These are phyloP conservation scores for Siniperca chuatsi DNA, from an alignment of 2,113 vertebrate genomes.

Conservation along the genomic window DNA sequence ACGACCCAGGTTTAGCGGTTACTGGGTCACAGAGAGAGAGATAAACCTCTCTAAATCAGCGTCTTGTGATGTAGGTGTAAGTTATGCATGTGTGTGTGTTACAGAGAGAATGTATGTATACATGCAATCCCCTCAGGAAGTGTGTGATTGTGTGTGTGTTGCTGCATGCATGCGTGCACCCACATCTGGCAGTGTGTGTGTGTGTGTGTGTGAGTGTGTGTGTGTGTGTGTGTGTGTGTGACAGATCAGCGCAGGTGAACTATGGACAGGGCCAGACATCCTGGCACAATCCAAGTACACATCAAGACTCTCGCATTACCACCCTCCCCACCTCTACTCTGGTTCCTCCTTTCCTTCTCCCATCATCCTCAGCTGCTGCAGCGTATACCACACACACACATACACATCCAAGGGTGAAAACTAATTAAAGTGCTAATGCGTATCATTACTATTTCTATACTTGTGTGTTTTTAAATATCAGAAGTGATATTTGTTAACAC, in stretches of 20 bases:
- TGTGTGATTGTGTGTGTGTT: constrained; percentile 24
- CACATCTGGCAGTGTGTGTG: constrained; percentile 17
- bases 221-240: constrained; percentile 62
- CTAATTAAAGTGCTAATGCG: background rate
- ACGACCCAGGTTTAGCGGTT: constrained; percentile 58
- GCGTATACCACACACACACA: background rate
- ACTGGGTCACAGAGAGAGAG: constrained; percentile 65
- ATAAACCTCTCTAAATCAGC: constrained; percentile 68
- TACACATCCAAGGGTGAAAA: constrained; percentile 3
- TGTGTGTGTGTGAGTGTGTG: constrained; percentile 31
- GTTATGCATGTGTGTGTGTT: constrained; percentile 8
- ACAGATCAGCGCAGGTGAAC: constrained; percentile 82
- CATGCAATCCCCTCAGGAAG: constrained; percentile 45
- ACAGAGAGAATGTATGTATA: constrained; percentile 10
- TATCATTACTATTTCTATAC: background rate
- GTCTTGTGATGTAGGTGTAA: constrained; percentile 30
- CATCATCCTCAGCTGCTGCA: constrained; percentile 57
- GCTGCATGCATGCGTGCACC: background rate
- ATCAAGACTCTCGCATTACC: constrained; percentile 86
- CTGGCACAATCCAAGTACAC: constrained; percentile 84
- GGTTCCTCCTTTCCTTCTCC: constrained; percentile 20
- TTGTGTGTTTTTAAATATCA: background rate
- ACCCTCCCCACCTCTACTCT: constrained; percentile 33
- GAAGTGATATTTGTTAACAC: background rate
- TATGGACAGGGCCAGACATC: constrained; percentile 84